A percentile compares a stretch with the other conserved stretches of the same genome.
These are phyloP conservation scores for Okamejei kenojei DNA, from an alignment of 2,797 vertebrate genomes.

Conservation along the genomic window DNA sequence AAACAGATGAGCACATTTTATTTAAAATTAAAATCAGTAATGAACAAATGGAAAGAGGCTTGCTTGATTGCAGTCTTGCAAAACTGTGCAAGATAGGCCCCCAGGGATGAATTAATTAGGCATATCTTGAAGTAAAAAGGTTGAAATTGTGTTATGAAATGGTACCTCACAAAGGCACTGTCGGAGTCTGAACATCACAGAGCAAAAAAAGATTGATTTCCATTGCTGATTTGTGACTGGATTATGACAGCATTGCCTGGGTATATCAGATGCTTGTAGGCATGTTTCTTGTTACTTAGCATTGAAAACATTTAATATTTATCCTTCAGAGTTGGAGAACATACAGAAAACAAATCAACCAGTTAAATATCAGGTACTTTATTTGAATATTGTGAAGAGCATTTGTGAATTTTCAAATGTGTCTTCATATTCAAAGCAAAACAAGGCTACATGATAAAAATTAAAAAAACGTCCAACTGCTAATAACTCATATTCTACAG, in stretches of 20 bases:
- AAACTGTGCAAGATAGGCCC: background rate
- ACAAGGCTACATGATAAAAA: background rate
- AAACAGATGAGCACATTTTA: background rate
- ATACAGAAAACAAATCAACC: background rate
- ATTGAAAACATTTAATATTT: slow-evolving; percentile 1
- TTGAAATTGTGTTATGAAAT: slow-evolving; percentile 14
- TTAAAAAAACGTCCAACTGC: background rate
- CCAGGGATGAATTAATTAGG: slow-evolving; percentile 33
- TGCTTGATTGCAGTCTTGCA: slow-evolving; percentile 3
- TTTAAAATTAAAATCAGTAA: slow-evolving; percentile 10
- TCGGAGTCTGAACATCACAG: background rate
- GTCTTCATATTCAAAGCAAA: too few relatives aligned
- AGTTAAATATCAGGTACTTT: background rate
- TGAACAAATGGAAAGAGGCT: background rate
- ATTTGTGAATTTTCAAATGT: background rate
- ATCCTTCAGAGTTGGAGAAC: too few relatives aligned
- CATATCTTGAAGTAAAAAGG: slow-evolving; percentile 1
- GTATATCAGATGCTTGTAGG: background rate
- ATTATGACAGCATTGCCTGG: background rate
- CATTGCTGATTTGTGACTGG: background rate
- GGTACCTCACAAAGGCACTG: background rate
- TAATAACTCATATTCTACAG: background rate
- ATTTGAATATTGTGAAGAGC: background rate
- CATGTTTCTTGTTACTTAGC: background rate
- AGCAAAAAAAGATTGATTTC: background rate